Base-by-base conservation (phyloP, 2,113 vertebrate genomes). In the Egretta garzetta region DNA sequence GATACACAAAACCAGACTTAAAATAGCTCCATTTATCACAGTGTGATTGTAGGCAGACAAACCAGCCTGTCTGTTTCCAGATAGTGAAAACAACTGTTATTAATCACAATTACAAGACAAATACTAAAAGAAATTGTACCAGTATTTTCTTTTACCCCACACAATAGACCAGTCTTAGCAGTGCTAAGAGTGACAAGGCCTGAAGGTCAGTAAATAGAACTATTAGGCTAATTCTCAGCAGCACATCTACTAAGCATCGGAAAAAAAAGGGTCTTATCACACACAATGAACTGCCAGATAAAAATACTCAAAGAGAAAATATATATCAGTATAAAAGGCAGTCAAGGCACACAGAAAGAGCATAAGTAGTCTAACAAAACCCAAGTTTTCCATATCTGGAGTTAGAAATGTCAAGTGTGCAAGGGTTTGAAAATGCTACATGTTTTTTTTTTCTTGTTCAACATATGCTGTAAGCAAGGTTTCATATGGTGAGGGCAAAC, bases 91-190 rank as follows among this genome's bases (percentile, higher is more conserved):
- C 98, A 98, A 97, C 98, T 96, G 98, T 99, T 99, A 99, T 99
- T 99, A 99, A 99, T 99, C 99, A 99, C 99, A 99, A 99, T 99
- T 99, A 99, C 98, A 99, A 99, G 98, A 98, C 98, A 98, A 98
- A 98, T 98, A 96, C 95, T 98, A 98, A 97, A 97, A 96, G 98
- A 98, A 98, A 98, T 97, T 97, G 95, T 98, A 99, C 98, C 98
- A 98, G 98, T 98, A 99, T 98, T 98, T 98, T 98, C 95, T 89
- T 97, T 96, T 76, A 95, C 77, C 58, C 92, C 92, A 97, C 77
- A 94, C 86, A 85, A 95, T 83, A 98, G 97, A 97, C 96, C 94
- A 98, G 97, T 73, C 89, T 74, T 97, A 83, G 75, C 93, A 96
- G 93, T 58, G 96, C 94, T 96, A 82, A 94, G 98, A 98, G 97